Conservation (phyloP, 2,797 vertebrate genomes). For the Melopsittacus undulatus region DNA sequence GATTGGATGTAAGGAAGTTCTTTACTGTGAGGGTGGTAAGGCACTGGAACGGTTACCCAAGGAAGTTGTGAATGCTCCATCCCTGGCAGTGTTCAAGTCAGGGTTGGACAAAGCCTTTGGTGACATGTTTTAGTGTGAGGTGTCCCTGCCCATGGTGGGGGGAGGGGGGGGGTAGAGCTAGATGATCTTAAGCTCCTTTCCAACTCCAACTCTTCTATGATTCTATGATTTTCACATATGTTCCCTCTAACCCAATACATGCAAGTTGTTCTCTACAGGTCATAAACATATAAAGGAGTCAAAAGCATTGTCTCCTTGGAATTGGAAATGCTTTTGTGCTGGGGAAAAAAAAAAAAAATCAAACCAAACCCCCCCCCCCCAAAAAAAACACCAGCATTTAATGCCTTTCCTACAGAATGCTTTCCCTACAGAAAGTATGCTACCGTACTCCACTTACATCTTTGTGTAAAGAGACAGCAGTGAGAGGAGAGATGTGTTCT, state of each 20-base stretch:
- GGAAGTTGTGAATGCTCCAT: no score
- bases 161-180: not conserved
- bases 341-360: not conserved
- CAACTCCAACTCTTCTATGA: not conserved
- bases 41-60: no score
- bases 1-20: no score
- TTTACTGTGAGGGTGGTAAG: no score
- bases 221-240: not conserved
- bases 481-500: not conserved
- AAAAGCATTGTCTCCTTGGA: not conserved
- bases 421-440: not conserved
- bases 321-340: not conserved
- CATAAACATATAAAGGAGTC: not conserved
- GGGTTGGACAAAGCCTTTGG: no score
- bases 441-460: not conserved
- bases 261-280: not conserved
- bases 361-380: no score
- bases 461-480: not conserved
- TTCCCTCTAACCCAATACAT: rapidly evolving
- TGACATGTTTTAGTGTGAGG: no score
- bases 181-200: not conserved
- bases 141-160: not conserved
- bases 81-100: no score
- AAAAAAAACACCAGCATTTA: not conserved
- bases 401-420: not conserved